Conservation (phyloP, 2,888 invertebrate genomes). For the Hydropsyche betteni region DNA sequence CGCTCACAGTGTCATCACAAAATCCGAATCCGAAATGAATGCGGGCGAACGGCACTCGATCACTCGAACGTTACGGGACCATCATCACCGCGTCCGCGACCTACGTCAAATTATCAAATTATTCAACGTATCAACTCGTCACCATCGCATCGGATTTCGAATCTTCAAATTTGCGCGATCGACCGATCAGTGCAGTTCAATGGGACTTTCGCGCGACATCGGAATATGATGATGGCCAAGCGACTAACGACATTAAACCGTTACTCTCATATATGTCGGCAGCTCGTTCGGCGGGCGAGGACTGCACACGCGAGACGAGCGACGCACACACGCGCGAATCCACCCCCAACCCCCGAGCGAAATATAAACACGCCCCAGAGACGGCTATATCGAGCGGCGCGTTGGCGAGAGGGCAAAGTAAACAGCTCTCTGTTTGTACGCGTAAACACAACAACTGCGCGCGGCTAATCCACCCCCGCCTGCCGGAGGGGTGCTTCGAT, state of each 20-base stretch:
- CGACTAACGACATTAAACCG: slow-evolving; percentile 73
- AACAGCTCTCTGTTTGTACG: slow-evolving; percentile 59
- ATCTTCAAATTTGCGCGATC: slow-evolving; percentile 43
- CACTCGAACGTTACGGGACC: slow-evolving; percentile 8
- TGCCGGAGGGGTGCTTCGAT: background rate
- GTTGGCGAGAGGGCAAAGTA: slow-evolving; percentile 62
- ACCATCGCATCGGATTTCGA: slow-evolving; percentile 47
- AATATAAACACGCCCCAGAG: background rate
- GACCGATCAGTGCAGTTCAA: slow-evolving; percentile 48
- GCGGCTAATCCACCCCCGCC: slow-evolving; percentile 59
- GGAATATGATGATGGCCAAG: slow-evolving; percentile 70
- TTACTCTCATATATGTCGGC: slow-evolving; percentile 57
- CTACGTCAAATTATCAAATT: slow-evolving; percentile 49
- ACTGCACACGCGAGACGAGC: slow-evolving; percentile 41
- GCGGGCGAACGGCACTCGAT: slow-evolving; percentile 33
- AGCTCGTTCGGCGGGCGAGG: slow-evolving; percentile 49
- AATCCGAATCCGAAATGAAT: background rate
- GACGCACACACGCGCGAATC: slow-evolving; percentile 58
- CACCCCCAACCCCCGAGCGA: slow-evolving; percentile 54
- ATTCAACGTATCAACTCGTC: slow-evolving; percentile 50
- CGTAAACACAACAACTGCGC: slow-evolving; percentile 57
- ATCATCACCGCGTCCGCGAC: slow-evolving; percentile 39
- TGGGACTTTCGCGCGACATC: slow-evolving; percentile 56
- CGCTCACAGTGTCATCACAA: slow-evolving; percentile 30
- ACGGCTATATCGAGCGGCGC: slow-evolving; percentile 55